Evolutionary conservation across 2,888 invertebrate species (phyloP).

Genomic region (Ryuthela nishihirai): DNA sequence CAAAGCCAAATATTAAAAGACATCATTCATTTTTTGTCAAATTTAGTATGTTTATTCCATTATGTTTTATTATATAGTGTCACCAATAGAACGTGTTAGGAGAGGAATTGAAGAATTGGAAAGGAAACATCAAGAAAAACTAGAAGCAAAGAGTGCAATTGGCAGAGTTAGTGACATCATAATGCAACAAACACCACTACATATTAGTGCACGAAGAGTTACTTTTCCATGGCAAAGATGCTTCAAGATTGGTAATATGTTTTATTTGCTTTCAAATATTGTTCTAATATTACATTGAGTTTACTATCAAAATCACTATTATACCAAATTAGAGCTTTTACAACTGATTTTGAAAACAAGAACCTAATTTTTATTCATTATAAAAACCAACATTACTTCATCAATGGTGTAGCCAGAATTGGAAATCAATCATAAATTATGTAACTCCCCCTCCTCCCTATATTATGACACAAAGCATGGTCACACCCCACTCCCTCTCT

Average conservation of each 20-base stretch:
- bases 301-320: not conserved
- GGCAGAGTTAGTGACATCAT: conserved; percentile 60
- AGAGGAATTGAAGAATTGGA: conserved; percentile 61
- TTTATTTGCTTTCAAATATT: not conserved
- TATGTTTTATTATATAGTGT: not conserved
- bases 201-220: conserved; percentile 71
- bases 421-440: too few relatives aligned
- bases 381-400: not conserved
- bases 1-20: not conserved
- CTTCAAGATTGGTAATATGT: conserved; percentile 66
- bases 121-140: conserved; percentile 59
- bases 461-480: too few relatives aligned
- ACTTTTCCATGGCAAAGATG: conserved; percentile 93
- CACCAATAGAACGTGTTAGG: conserved; percentile 51
- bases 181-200: conserved; percentile 59
- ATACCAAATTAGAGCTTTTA: not conserved
- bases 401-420: too few relatives aligned
- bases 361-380: not conserved
- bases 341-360: not conserved
- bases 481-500: too few relatives aligned
- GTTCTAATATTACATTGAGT: not conserved
- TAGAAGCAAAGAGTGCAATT: conserved; percentile 57
- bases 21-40: not conserved
- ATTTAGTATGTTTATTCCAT: too few relatives aligned
- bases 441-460: too few relatives aligned